Evolutionary conservation across 1,140 invertebrate species (phyloP).

Genomic region (Zaprionus capensis): DNA sequence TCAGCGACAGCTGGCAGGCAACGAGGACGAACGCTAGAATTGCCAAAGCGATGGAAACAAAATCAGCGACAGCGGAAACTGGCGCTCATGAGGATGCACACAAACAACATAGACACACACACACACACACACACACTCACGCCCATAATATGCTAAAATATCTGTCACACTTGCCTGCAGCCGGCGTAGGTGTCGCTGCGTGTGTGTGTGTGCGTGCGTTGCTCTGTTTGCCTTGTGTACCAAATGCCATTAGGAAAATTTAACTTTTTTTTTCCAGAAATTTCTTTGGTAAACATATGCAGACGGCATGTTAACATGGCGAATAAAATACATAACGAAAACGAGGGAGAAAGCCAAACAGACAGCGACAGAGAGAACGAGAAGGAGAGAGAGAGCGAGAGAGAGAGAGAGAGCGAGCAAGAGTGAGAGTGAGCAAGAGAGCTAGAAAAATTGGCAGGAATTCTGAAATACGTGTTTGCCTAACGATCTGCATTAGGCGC

Average conservation of each 20-base stretch:
- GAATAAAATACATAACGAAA: conserved; percentile 66
- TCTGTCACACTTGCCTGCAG: conserved; percentile 54
- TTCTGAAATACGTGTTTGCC: conserved; percentile 65
- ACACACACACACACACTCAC: conserved; percentile 9
- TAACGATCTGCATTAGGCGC: conserved; percentile 79
- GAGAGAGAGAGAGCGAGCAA: background rate
- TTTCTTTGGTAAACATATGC: conserved; percentile 71
- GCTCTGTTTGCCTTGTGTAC: conserved; percentile 41
- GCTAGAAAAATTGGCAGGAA: conserved; percentile 36
- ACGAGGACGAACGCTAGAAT: conserved; percentile 33
- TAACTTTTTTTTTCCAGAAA: conserved; percentile 40
- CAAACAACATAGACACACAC: conserved; percentile 30
- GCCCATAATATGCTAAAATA: conserved; percentile 54
- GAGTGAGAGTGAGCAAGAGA: background rate
- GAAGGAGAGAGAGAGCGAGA: background rate
- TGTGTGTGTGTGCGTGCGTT: conserved; percentile 19
- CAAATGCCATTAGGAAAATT: conserved; percentile 73
- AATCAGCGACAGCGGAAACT: conserved; percentile 65
- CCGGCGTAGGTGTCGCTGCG: conserved; percentile 39
- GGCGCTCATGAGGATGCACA: conserved; percentile 31
- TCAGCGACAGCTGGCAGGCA: conserved; percentile 51
- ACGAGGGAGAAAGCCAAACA: conserved; percentile 23
- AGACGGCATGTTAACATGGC: conserved; percentile 76
- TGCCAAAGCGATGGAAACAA: conserved; percentile 51
- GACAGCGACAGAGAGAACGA: background rate